Base-by-base conservation (phyloP, 2,888 invertebrate genomes). In the Gerris lacustris region DNA sequence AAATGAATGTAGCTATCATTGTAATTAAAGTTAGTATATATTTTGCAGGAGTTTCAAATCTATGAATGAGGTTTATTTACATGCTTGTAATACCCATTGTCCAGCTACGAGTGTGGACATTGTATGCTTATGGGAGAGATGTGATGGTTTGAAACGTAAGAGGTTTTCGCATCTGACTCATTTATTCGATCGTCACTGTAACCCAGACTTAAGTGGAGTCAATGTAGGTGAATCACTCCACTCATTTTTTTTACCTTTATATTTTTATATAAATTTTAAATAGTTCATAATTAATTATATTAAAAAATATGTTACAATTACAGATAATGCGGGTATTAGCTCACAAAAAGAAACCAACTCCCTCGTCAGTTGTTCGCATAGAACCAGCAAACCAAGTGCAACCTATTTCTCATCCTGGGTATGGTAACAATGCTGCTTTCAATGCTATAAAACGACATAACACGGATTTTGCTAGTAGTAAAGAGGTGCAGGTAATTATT, bases 381-480 rank as follows among this genome's bases (percentile, higher is more conserved):
- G 83, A 83, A 80, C 85, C 81, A 71, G 85, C 81, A 79, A 85
- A 80, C 71, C 85, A 81, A 79, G 85, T 80, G 77, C 85, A 81
- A 75, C 82, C 82, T 79, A 86, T 82, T 76, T 85, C 77, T 77
- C 87, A 88, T 79, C 88, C 94, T n/a, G 94, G 94, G 11, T 96
- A 96, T 80, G 94, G 92, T 67, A 92, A 91, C 6, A 95, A 96
- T 80, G 98, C 99, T 11, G 99, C 99, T 5, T 85, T 95, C 75
- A 96, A 97, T 76, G 99, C 99, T 0, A 95, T 99, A 73, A 92
- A 95, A 80, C 87, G 98, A 75, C 98, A 98, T 80, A 93, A 96
- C 7, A 85, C 92, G 43, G 94, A 94, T 76, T 92, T 91, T 81
- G 88, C 93, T 75, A 93, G 93, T 82, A 90, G 92, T 1, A 90